Percentiles rank a stretch among this genome's conserved stretches.
Conservation (phyloP, 2,888 invertebrate genomes). For the Rhodophaea formosa region DNA sequence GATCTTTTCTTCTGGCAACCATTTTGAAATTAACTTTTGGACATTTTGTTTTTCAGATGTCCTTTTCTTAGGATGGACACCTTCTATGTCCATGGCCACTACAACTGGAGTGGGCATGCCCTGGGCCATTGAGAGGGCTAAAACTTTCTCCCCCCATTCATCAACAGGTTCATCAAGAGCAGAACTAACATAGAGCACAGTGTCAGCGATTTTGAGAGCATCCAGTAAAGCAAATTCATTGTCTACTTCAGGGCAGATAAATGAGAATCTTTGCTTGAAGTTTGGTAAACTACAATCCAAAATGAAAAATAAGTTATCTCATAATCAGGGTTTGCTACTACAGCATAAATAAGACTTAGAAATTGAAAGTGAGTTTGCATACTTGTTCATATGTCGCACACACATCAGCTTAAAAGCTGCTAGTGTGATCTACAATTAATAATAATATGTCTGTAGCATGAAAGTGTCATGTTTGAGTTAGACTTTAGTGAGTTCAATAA, state of each 20-base stretch:
- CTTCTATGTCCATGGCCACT: constrained; percentile 87
- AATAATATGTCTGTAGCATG: too few relatives aligned
- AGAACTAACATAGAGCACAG: constrained; percentile 89
- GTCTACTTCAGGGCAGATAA: constrained; percentile 87
- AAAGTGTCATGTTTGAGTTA: too few relatives aligned
- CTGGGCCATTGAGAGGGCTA: constrained; percentile 90
- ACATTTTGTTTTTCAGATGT: constrained; percentile 84
- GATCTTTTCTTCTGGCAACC: constrained; percentile 91
- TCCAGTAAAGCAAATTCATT: constrained; percentile 89
- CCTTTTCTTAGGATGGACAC: constrained; percentile 86
- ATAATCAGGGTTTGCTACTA: too few relatives aligned
- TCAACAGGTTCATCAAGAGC: constrained; percentile 88
- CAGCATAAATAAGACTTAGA: too few relatives aligned
- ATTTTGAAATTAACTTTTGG: constrained; percentile 84
- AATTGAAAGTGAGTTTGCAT: too few relatives aligned
- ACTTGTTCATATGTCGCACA: too few relatives aligned
- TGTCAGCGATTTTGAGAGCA: constrained; percentile 93
- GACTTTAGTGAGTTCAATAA: too few relatives aligned
- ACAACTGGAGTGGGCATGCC: constrained; percentile 89
- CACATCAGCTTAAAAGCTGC: too few relatives aligned
- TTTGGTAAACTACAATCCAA: constrained; percentile 84
- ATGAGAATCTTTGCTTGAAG: constrained; percentile 93
- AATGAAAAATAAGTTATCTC: constrained; percentile 20
- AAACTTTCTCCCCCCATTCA: constrained; percentile 88
- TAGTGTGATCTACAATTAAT: too few relatives aligned